These are phyloP conservation scores for Larimichthys polyactis DNA, from an alignment of 2,113 vertebrate species.

Conservation along the genomic window DNA sequence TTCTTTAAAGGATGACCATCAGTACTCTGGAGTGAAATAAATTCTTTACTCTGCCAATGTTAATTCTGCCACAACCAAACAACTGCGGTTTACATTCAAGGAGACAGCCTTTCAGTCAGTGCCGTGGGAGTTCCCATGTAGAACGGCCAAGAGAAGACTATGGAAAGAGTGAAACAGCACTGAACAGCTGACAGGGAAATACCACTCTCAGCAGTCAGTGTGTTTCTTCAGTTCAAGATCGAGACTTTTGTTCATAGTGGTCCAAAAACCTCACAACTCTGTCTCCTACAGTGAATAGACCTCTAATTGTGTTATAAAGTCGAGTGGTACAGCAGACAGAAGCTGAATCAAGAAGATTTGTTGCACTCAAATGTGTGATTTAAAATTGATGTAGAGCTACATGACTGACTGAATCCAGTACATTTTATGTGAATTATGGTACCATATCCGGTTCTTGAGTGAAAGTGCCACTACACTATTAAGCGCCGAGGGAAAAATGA, in stretches of 20 bases:
- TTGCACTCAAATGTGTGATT: slow-evolving; percentile 15
- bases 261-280: slow-evolving; percentile 1
- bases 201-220: slow-evolving; percentile 11
- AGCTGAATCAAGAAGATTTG: background rate
- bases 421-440: background rate
- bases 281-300: background rate
- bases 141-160: slow-evolving; percentile 14
- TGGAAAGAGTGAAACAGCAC: slow-evolving; percentile 49
- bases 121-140: slow-evolving; percentile 19
- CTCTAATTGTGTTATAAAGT: background rate
- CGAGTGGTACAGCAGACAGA: background rate
- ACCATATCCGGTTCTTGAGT: slow-evolving; percentile 8
- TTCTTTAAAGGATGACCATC: slow-evolving; percentile 42
- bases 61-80: slow-evolving; percentile 36
- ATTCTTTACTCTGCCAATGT: slow-evolving; percentile 46
- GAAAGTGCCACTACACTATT: background rate
- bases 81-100: slow-evolving; percentile 32
- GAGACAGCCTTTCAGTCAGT: slow-evolving; percentile 23
- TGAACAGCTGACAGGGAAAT: slow-evolving; percentile 53
- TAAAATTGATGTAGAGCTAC: slow-evolving; percentile 5
- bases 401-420: background rate
- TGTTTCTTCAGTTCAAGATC: slow-evolving; percentile 12
- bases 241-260: slow-evolving; percentile 4
- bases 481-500: slow-evolving; percentile 2
- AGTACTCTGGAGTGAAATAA: slow-evolving; percentile 41